These are phyloP conservation scores for Drosophila longiperda DNA, from an alignment of 2,888 invertebrate species.

Conservation along the genomic window DNA sequence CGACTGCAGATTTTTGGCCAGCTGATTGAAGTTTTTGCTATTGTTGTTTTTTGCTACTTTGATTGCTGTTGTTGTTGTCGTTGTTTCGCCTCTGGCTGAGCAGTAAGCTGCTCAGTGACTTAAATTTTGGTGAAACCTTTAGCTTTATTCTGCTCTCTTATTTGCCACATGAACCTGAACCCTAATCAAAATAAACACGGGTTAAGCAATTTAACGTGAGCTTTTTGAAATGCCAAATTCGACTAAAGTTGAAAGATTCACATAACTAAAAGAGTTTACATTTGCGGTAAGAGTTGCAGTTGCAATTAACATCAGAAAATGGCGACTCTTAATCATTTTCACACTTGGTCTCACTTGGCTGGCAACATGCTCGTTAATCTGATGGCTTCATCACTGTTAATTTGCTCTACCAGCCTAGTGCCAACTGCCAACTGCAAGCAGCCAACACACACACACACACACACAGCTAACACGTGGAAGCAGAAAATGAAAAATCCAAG, in stretches of 20 bases:
- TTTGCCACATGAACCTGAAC: conserved; percentile 27
- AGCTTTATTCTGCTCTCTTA: conserved; percentile 19
- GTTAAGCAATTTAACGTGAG: neutral
- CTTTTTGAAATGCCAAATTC: neutral
- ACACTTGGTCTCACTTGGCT: conserved; percentile 63
- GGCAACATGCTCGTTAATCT: conserved; percentile 57
- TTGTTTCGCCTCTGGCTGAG: conserved; percentile 6
- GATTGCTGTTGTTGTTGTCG: neutral
- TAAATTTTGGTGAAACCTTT: conserved; percentile 17
- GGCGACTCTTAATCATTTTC: conserved; percentile 60
- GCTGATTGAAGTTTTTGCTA: conserved; percentile 22
- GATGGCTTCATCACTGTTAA: conserved; percentile 61
- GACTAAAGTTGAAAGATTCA: neutral
- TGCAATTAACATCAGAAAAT: conserved; percentile 16
- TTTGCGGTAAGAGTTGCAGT: conserved; percentile 3
- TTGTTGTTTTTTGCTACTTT: neutral
- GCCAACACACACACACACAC: conserved; percentile 13
- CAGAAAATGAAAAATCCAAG: conserved; percentile 1
- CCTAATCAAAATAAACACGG: neutral
- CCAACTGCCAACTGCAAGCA: conserved; percentile 26
- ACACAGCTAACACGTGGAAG: neutral
- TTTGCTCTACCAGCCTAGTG: conserved; percentile 49
- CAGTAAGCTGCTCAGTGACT: conserved; percentile 15
- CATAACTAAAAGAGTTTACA: conserved; percentile 15
- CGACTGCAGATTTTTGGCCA: conserved; percentile 8